Evolutionary conservation across 2,888 invertebrate genomes (phyloP).

Genomic region (Oxyscelio sp.): DNA sequence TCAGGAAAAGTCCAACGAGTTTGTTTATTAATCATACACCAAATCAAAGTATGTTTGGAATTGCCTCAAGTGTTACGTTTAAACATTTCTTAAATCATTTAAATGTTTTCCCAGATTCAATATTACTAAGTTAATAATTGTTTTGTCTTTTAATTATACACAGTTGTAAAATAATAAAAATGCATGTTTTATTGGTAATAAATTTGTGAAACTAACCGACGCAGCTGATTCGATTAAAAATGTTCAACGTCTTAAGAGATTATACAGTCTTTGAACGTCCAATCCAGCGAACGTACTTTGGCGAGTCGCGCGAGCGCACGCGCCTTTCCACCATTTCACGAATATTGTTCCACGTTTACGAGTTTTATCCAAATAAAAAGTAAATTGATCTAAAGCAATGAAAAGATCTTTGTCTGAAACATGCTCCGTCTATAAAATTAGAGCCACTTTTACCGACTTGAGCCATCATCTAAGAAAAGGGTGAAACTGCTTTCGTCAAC

Average conservation of each 20-base stretch:
- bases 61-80: too few relatives aligned
- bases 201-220: neutral
- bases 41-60: too few relatives aligned
- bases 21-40: too few relatives aligned
- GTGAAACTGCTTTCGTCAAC: slow-evolving; percentile 76
- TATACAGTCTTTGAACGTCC: slow-evolving; percentile 3
- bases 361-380: slow-evolving; percentile 76
- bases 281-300: slow-evolving; percentile 15
- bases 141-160: too few relatives aligned
- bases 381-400: slow-evolving; percentile 73
- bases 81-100: too few relatives aligned
- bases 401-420: slow-evolving; percentile 72
- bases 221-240: slow-evolving; percentile 4
- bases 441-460: slow-evolving; percentile 73
- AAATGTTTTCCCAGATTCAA: too few relatives aligned
- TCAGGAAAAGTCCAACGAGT: too few relatives aligned
- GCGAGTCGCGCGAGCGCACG: slow-evolving; percentile 43
- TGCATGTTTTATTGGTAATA: neutral
- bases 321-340: slow-evolving; percentile 61
- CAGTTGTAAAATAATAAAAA: neutral
- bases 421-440: slow-evolving; percentile 74
- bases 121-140: too few relatives aligned
- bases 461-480: slow-evolving; percentile 75
- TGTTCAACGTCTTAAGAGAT: slow-evolving; percentile 3
- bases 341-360: slow-evolving; percentile 70